phyloP scores from a whole-genome alignment of 2,888 invertebrate genomes.

The Lysandra bellargus region DNA sequence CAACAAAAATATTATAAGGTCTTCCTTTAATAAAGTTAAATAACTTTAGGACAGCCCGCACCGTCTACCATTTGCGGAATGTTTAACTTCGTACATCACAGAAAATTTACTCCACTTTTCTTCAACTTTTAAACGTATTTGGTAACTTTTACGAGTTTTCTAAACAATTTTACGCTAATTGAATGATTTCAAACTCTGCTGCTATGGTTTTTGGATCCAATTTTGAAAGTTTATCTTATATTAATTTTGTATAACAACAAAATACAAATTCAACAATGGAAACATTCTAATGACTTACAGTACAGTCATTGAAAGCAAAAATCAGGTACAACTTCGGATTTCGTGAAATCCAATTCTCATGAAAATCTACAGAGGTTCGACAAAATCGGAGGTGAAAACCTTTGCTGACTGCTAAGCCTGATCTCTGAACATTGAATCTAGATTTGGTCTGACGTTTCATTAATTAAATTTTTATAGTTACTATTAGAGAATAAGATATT shows the following conservation, averaged over 20 bases:
- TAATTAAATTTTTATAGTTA: not conserved
- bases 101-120: not conserved
- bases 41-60: slow-evolving; percentile 4
- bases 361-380: too few species aligned
- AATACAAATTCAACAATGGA: not conserved
- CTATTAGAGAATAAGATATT: too few species aligned
- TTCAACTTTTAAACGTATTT: slow-evolving; percentile 12
- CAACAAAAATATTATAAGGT: slow-evolving; percentile 17
- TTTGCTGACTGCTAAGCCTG: not conserved
- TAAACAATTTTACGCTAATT: not conserved
- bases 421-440: not conserved
- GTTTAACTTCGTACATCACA: slow-evolving; percentile 12
- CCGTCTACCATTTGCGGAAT: slow-evolving; percentile 13
- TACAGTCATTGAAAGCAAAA: too few species aligned
- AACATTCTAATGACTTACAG: not conserved
- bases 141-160: slow-evolving; percentile 18
- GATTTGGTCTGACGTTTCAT: not conserved
- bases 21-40: slow-evolving; percentile 7
- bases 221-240: not conserved
- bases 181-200: not conserved
- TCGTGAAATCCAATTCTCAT: too few species aligned
- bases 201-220: not conserved
- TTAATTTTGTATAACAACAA: not conserved
- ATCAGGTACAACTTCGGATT: too few species aligned
- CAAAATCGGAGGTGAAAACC: too few species aligned